These are phyloP conservation scores for Muscicapa striata DNA, from an alignment of 2,797 vertebrate genomes.

Conservation along the genomic window DNA sequence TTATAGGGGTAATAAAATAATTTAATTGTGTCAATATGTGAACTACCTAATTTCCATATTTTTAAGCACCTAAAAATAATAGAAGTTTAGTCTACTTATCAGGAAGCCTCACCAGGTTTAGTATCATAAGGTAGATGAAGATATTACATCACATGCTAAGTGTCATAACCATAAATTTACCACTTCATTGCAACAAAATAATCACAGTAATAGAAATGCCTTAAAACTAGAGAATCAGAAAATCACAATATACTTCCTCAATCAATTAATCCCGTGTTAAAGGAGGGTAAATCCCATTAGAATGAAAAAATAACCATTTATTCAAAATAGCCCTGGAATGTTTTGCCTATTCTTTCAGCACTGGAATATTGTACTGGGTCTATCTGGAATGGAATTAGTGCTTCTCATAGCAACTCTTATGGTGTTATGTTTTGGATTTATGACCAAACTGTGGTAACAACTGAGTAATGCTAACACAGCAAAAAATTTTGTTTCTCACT, in stretches of 20 bases:
- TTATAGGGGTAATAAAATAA: background rate
- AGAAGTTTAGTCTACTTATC: background rate
- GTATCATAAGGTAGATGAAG: background rate
- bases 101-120: background rate
- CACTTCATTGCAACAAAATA: background rate
- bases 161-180: background rate
- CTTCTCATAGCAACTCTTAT: background rate
- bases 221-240: background rate
- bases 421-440: background rate
- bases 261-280: background rate
- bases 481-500: background rate
- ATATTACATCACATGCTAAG: background rate
- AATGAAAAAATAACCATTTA: background rate
- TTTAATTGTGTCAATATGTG: background rate
- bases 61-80: background rate
- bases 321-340: background rate
- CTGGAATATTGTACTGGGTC: background rate
- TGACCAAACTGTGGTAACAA: background rate
- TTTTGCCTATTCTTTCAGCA: background rate
- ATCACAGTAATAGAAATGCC: background rate
- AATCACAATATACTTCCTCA: background rate
- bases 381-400: background rate
- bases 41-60: background rate
- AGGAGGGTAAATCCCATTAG: background rate
- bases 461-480: background rate